Evolutionary conservation across 1,140 invertebrate species (phyloP).

Genomic region (Atta cephalotes): DNA sequence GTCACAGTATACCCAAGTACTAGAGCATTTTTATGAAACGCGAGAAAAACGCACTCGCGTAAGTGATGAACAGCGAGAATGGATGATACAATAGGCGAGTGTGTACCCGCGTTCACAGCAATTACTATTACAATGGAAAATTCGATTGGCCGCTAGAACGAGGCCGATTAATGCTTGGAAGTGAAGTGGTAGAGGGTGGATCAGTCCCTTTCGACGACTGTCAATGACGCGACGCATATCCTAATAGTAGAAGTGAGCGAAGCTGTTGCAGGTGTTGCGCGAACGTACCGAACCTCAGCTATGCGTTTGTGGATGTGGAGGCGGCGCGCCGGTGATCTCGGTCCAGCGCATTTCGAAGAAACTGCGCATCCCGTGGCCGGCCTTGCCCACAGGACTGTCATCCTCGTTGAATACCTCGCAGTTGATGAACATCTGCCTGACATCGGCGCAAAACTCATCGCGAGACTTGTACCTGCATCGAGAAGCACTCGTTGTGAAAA

Average conservation of each 20-base stretch:
- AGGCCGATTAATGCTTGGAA: slow-evolving; percentile 69
- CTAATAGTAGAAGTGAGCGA: slow-evolving; percentile 85
- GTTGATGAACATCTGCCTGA: slow-evolving; percentile 97
- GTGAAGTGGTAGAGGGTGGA: slow-evolving; percentile 37
- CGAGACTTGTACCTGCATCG: slow-evolving; percentile 92
- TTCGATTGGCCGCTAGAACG: slow-evolving; percentile 75
- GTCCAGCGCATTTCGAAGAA: slow-evolving; percentile 96
- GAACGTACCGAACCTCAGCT: slow-evolving; percentile 86
- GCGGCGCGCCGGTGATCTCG: slow-evolving; percentile 86
- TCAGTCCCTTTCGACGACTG: slow-evolving; percentile 35
- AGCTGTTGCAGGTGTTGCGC: slow-evolving; percentile 85
- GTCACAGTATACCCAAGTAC: slow-evolving; percentile 39
- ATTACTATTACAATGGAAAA: slow-evolving; percentile 57
- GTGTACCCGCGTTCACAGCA: slow-evolving; percentile 27
- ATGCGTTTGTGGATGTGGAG: slow-evolving; percentile 81
- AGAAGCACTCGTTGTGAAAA: slow-evolving; percentile 77
- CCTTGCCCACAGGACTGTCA: slow-evolving; percentile 97
- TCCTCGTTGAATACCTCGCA: slow-evolving; percentile 99
- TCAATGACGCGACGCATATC: slow-evolving; percentile 15
- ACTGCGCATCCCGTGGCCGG: slow-evolving; percentile 95
- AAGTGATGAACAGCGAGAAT: slow-evolving; percentile 39
- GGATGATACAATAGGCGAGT: slow-evolving; percentile 40
- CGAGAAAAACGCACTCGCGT: slow-evolving; percentile 34
- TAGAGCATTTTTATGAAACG: slow-evolving; percentile 43
- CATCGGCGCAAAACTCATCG: slow-evolving; percentile 96